Evolutionary conservation across 1,140 invertebrate species (phyloP), one percentile per base, ranked within the genome.

Genomic region (Sycophila sp.): DNA sequence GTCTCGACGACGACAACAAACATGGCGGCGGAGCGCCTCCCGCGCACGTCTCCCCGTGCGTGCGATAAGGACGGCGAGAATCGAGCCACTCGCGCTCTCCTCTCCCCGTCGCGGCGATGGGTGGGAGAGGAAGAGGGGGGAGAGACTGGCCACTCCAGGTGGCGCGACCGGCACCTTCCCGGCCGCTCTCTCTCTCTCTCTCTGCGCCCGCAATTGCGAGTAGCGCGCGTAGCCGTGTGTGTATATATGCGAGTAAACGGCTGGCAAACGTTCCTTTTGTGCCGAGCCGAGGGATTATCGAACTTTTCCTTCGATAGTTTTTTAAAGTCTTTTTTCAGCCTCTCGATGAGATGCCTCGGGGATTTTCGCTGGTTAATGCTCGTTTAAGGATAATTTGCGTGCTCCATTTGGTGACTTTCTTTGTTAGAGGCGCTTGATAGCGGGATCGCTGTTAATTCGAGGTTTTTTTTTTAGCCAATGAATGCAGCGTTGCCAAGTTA

Each of bases 1-100:
- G 32, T 24, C 19, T 24, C 45, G 81, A 84, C 83, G 85, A 88
- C 84, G 87, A 88, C 83, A 89, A 89, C 87, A 89, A 89, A 88
- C 87, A 89, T 89, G 88, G 88, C 88, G 85, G 85, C 60, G 58
- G 72, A 72, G 71, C 73, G 73, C 66, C 56, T 60, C 45, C 24
- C 56, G 45, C n/a, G n/a, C 66, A 51, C 66, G 10, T 15, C 34
- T 17, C 26, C 13, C 1, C 30, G 10, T 19, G 19, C 0, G 30
- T n/a, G n/a, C 13, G n/a, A 11, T 13, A n/a, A 22, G 22, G n/a
- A 2, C n/a, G 30, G 30, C 30, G n/a, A 19, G n/a, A 51, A n/a
- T n/a, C n/a, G 72, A 72, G 71, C 73, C 72, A n/a, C n/a, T n/a
- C n/a, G n/a, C n/a, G n/a, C n/a, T n/a, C n/a, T 8, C n/a, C 24